Conservation (phyloP, 2,797 vertebrate species). For the Echiichthys vipera region DNA sequence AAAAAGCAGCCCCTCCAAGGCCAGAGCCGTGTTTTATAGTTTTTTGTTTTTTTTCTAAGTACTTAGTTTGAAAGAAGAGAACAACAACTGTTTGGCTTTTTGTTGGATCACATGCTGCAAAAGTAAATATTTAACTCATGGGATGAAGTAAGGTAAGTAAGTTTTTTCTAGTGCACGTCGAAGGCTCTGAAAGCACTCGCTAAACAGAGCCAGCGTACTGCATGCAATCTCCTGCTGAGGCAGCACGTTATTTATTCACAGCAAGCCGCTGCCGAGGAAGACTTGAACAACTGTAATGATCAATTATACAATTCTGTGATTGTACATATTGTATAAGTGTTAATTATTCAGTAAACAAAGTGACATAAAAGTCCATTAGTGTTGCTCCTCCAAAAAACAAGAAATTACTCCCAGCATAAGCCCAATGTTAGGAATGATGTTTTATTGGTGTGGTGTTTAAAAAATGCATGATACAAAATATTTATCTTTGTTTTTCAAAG, state of each 20-base stretch:
- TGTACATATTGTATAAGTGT: conserved; percentile 76
- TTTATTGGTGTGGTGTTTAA: conserved; percentile 77
- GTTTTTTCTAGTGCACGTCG: background rate
- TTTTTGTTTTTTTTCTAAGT: background rate
- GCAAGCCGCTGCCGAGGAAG: conserved; percentile 48
- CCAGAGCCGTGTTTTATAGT: background rate
- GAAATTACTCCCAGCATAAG: conserved; percentile 62
- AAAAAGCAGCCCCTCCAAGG: background rate
- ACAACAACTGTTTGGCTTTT: conserved; percentile 16
- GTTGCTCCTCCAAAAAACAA: conserved; percentile 67
- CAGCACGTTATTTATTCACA: conserved; percentile 68
- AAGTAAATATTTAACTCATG: conserved; percentile 22
- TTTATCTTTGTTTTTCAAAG: conserved; percentile 82
- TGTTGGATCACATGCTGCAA: conserved; percentile 7
- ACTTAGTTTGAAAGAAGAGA: background rate
- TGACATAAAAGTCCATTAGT: conserved; percentile 87
- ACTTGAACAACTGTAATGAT: conserved; percentile 74
- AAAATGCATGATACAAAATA: conserved; percentile 87
- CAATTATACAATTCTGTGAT: conserved; percentile 80
- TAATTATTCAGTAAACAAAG: conserved; percentile 87
- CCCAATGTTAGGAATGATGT: conserved; percentile 66
- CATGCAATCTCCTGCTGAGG: conserved; percentile 7
- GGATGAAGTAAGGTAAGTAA: conserved; percentile 1
- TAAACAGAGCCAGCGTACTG: conserved; percentile 17
- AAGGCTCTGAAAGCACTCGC: conserved; percentile 36